These are phyloP conservation scores for Centropyge bicolor DNA, from an alignment of 2,797 vertebrate species.

Conservation along the genomic window DNA sequence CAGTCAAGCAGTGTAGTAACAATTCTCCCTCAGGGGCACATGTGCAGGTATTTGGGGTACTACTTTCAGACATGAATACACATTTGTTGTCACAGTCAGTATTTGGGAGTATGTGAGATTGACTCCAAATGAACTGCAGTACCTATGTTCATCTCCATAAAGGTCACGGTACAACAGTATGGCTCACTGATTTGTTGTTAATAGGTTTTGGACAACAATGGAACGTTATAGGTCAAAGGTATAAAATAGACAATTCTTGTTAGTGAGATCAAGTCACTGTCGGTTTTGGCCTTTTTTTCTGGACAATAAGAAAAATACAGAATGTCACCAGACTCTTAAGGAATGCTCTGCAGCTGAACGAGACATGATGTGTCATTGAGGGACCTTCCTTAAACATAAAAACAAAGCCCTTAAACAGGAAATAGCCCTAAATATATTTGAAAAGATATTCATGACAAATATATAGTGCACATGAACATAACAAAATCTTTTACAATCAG, in stretches of 20 bases:
- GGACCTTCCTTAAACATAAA: not conserved
- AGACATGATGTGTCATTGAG: not conserved
- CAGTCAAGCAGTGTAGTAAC: no score
- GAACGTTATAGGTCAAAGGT: not conserved
- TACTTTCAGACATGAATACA: not conserved
- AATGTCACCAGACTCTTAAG: not conserved
- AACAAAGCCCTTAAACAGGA: not conserved
- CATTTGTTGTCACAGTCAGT: not conserved
- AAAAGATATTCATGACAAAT: not conserved
- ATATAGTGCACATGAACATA: constrained; percentile 9
- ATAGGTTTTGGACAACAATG: not conserved
- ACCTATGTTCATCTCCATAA: not conserved
- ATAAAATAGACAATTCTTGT: not conserved
- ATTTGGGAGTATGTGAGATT: not conserved
- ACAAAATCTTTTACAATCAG: constrained; percentile 33
- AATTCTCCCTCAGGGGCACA: not conserved
- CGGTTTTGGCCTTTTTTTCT: not conserved
- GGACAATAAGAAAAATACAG: not conserved
- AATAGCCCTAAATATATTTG: not conserved
- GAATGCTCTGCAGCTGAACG: not conserved
- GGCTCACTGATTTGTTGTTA: not conserved
- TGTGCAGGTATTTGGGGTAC: not conserved
- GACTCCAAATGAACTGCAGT: not conserved
- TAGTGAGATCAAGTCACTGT: not conserved
- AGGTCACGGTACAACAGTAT: not conserved